Evolutionary conservation across 92 coral and sea anemone species (phyloP).

Genomic region (Nematostella vectensis): DNA sequence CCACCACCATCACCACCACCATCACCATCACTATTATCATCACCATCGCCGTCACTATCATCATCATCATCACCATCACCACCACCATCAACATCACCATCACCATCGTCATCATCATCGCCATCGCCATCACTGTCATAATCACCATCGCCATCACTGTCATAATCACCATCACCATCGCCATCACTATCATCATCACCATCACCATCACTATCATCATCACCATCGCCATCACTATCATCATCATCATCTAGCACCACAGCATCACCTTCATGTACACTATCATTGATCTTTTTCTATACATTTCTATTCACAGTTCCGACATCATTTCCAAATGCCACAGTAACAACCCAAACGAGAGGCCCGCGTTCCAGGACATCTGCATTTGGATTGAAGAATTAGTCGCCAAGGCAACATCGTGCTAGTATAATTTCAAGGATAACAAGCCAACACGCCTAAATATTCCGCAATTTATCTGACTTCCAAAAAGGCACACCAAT

Average conservation of each 20-base stretch:
- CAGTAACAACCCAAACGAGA: constrained; percentile 21
- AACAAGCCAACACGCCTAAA: no score
- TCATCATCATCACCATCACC: constrained; percentile 2
- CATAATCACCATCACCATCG: constrained; percentile 2
- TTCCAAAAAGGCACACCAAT: no score
- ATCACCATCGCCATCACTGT: constrained; percentile 4
- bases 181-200: constrained; percentile 4
- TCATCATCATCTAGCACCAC: not conserved
- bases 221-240: constrained; percentile 2
- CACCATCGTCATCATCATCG: constrained; percentile 5
- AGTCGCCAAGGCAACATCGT: constrained; percentile 22
- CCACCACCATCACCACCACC: constrained; percentile 1
- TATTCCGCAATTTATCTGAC: no score
- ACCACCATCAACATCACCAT: not conserved
- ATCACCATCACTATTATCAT: constrained; percentile 3
- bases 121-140: constrained; percentile 2
- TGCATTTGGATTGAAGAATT: constrained; percentile 29
- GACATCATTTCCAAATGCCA: constrained; percentile 36
- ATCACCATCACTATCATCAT: constrained; percentile 3
- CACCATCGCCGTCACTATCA: constrained; percentile 5
- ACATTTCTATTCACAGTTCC: constrained; percentile 14
- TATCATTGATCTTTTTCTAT: no score
- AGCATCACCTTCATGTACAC: not conserved
- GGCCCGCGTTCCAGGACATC: constrained; percentile 37
- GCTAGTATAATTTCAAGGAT: no score